Conservation (phyloP, 1,140 invertebrate species). For the Philopotamus ludificatus region DNA sequence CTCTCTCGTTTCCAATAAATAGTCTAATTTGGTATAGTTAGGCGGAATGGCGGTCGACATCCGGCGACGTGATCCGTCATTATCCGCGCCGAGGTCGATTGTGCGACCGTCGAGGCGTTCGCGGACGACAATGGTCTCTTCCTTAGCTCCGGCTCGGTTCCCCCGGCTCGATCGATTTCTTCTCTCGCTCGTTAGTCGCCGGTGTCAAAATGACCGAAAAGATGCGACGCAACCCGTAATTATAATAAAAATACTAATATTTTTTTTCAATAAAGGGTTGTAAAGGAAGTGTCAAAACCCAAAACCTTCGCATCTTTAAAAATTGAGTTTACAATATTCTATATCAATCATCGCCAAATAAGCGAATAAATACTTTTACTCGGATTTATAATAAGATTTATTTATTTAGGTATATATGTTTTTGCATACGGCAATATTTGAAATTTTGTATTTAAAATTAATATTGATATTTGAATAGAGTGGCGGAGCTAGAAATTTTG, state of each 20-base stretch:
- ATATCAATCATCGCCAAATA: too few species aligned
- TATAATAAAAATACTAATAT: too few species aligned
- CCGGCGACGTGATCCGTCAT: constrained; percentile 15
- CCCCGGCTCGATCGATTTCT: constrained; percentile 8
- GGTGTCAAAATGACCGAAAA: not conserved
- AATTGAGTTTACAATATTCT: too few species aligned
- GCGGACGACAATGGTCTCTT: constrained; percentile 4
- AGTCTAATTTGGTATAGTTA: constrained; percentile 19
- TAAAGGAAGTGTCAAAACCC: not conserved
- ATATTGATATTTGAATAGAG: too few species aligned
- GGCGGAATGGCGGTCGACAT: constrained; percentile 5
- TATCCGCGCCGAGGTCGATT: constrained; percentile 8
- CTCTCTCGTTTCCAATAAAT: constrained; percentile 17
- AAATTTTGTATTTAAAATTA: too few species aligned
- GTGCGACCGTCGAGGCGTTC: not conserved
- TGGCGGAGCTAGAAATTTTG: too few species aligned
- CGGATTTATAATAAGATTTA: too few species aligned
- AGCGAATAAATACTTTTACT: too few species aligned
- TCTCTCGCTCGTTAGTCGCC: constrained; percentile 13
- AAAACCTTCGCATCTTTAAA: not conserved
- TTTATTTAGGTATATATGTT: too few species aligned
- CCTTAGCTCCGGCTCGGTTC: not conserved
- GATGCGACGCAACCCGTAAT: too few species aligned
- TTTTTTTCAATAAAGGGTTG: not conserved
- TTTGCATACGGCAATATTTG: too few species aligned